Conservation (phyloP, 1,140 invertebrate genomes). For the Scaptomyza graminum region DNA sequence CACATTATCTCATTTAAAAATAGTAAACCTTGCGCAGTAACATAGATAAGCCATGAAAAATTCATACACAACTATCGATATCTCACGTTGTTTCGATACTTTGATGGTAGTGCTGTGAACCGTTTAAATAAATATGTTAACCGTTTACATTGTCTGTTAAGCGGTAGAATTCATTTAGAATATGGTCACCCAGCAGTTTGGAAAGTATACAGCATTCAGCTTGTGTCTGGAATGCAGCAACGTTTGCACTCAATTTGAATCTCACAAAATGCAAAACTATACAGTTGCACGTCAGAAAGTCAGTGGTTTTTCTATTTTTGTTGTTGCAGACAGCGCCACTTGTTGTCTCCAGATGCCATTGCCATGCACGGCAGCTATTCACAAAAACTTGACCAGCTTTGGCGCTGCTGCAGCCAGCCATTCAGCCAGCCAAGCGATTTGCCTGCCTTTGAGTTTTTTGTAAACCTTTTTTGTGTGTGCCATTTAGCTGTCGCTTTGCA, state of each 20-base stretch:
- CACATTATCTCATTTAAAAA: too few relatives aligned
- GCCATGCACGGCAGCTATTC: slow-evolving; percentile 12
- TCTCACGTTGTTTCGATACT: neutral
- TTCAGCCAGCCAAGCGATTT: slow-evolving; percentile 35
- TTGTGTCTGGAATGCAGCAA: slow-evolving; percentile 7
- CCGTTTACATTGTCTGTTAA: neutral
- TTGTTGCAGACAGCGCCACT: slow-evolving; percentile 60
- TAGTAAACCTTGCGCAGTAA: neutral
- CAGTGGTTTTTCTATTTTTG: slow-evolving; percentile 6
- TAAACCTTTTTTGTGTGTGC: slow-evolving; percentile 36
- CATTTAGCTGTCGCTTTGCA: slow-evolving; percentile 61
- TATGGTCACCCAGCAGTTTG: neutral
- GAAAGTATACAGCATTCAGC: slow-evolving; percentile 17
- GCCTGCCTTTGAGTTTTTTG: slow-evolving; percentile 44
- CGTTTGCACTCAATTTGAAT: slow-evolving; percentile 33
- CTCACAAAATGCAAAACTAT: slow-evolving; percentile 8
- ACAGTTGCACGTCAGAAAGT: slow-evolving; percentile 35
- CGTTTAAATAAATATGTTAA: neutral
- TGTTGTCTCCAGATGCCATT: slow-evolving; percentile 29
- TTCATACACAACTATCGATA: neutral
- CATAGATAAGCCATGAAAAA: too few relatives aligned
- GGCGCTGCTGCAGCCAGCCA: neutral
- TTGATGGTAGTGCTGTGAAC: too few relatives aligned
- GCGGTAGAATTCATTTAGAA: too few relatives aligned
- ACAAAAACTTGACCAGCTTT: slow-evolving; percentile 28